A percentile compares a stretch with the other conserved stretches of the same genome.
phyloP scores from a whole-genome alignment of 2,888 invertebrate genomes.

The Sinopyrophorus schimmeli region DNA sequence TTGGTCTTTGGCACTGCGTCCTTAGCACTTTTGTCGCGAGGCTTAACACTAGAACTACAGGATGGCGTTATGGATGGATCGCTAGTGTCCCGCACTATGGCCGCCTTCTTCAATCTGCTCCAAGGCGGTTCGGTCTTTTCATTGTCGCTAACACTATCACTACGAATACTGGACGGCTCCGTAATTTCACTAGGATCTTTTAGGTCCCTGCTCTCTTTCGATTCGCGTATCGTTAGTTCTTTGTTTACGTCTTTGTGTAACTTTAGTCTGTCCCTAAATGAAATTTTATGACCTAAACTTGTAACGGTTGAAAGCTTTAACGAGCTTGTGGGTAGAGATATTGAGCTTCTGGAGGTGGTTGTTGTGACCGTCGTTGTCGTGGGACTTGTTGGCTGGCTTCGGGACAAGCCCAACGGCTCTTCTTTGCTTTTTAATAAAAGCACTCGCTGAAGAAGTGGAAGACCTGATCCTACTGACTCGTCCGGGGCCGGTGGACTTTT shows the following conservation, averaged over 20 bases:
- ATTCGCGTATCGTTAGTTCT: conserved; percentile 41
- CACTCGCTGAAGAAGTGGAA: conserved; percentile 75
- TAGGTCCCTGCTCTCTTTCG: conserved; percentile 37
- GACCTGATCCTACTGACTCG: conserved; percentile 70
- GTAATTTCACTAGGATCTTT: conserved; percentile 37
- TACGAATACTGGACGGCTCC: conserved; percentile 47
- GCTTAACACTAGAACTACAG: conserved; percentile 19
- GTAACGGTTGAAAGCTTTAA: conserved; percentile 39
- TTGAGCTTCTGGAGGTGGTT: conserved; percentile 31
- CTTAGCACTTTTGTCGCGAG: conserved; percentile 12
- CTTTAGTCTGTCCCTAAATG: conserved; percentile 46
- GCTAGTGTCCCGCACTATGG: conserved; percentile 59
- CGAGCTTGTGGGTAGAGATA: conserved; percentile 28
- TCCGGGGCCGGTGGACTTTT: conserved; percentile 57
- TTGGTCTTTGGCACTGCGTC: conserved; percentile 37
- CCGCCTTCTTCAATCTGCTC: conserved; percentile 77
- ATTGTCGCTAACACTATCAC: conserved; percentile 43
- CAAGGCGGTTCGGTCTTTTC: conserved; percentile 62
- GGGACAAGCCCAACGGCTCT: conserved; percentile 59
- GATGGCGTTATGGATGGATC: conserved; percentile 33
- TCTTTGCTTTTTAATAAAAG: conserved; percentile 76
- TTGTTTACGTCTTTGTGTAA: conserved; percentile 44
- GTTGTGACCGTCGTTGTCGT: conserved; percentile 27
- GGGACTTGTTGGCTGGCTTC: conserved; percentile 45
- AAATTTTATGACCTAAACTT: conserved; percentile 46